Base-by-base conservation (phyloP, 1,140 invertebrate species). In the Cydia strobilella region DNA sequence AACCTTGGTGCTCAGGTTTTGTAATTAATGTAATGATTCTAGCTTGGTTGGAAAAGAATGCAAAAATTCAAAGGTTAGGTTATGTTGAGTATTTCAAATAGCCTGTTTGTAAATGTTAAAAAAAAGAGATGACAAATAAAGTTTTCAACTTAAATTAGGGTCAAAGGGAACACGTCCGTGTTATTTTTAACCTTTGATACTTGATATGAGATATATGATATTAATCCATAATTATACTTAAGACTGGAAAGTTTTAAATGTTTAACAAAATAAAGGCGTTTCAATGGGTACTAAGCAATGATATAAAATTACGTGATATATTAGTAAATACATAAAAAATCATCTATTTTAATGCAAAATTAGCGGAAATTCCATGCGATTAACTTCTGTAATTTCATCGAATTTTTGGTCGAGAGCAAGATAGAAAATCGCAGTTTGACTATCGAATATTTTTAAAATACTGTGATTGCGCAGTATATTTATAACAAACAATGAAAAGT, bases 401-500 rank as follows among this genome's bases (percentile, higher is more conserved):
- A 23, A 3, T 2, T 23, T 59, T 59, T 59, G 2, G 18, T 9
- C 5, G 0, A 59, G 9, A 23, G 20, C 0, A 23, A 10, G 9
- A 59, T 20, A 20, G 1, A 59, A 23, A 23, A 10, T 1, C 9
- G 7, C n/a, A 59, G 0, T 59, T 12, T 23, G 20, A 10, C 3
- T 23, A 3, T 23, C 9, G 54, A 6, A 9, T 23, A 10, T 10
- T 1, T 23, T 59, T 10, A 59, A 23, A 59, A 23, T 9, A 20
- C 7, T 23, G 20, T 59, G 2, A 23, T 20, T 59, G 20, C 54
- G 54, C 54, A 59, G 18, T 59, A 59, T 59, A 59, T 59, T 59
- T 69, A 69, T 35, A 35, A 69, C 65, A 69, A 69, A 69, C 65
- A 69, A 65, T 35, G 63, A 65, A 65, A 69, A 42, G 65, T 69